phyloP scores from a whole-genome alignment of 2,113 vertebrate genomes.

The Hyaena hyaena region DNA sequence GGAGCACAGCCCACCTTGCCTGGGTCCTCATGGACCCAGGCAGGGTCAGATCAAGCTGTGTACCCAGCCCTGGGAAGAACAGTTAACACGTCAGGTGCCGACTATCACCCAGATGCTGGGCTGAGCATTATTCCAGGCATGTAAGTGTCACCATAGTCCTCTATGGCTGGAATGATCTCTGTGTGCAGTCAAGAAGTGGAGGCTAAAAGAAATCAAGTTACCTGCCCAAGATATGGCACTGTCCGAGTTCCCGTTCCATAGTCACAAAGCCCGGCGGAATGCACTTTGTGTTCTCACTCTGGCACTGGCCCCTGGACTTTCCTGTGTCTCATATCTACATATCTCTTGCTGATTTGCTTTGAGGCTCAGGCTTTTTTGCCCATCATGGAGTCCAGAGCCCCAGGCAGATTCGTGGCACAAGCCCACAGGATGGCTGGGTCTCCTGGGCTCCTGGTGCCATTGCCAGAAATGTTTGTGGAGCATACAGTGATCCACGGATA shows the following conservation, averaged over 20 bases:
- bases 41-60: background rate
- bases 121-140: background rate
- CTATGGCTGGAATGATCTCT: background rate
- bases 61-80: background rate
- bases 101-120: background rate
- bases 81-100: background rate
- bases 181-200: background rate
- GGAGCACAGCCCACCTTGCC: background rate
- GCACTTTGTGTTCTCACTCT: background rate
- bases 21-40: background rate
- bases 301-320: background rate
- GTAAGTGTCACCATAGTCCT: background rate
- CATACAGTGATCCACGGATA: conserved; percentile 55
- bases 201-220: background rate
- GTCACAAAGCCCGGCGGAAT: fast-evolving
- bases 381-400: background rate
- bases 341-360: background rate
- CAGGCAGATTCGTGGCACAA: background rate
- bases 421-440: background rate
- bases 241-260: background rate
- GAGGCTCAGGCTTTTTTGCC: background rate
- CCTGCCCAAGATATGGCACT: background rate
- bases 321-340: background rate
- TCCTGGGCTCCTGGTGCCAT: background rate
- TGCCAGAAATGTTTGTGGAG: conserved; percentile 39